A percentile compares a stretch with the other conserved stretches of the same genome.
Evolutionary conservation across 2,888 invertebrate genomes (phyloP).

Genomic region (Eupithecia exiguata): DNA sequence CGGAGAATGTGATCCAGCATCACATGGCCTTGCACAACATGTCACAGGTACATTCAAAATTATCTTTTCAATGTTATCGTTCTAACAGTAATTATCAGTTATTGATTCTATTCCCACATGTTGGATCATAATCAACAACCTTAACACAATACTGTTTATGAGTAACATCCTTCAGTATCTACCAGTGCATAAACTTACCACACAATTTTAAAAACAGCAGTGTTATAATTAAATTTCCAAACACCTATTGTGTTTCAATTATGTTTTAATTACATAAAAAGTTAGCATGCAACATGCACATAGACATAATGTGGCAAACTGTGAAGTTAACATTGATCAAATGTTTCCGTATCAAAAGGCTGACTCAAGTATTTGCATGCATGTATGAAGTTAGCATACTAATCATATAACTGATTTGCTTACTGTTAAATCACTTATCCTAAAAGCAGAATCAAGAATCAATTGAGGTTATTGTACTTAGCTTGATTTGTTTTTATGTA

Average conservation of each 20-base stretch:
- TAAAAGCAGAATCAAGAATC: conserved; percentile 9
- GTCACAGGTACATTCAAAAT: conserved; percentile 83
- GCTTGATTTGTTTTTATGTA: background rate
- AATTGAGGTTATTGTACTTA: background rate
- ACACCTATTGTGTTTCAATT: conserved; percentile 42
- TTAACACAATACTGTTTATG: conserved; percentile 7
- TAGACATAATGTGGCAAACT: conserved; percentile 28
- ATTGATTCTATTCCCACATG: background rate
- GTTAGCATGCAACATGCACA: conserved; percentile 37
- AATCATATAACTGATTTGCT: conserved; percentile 40
- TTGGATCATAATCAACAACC: background rate
- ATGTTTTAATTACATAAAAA: conserved; percentile 30
- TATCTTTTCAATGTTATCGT: background rate
- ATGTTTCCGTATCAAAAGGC: conserved; percentile 24
- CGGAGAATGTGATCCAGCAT: conserved; percentile 90
- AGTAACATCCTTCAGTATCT: conserved; percentile 16
- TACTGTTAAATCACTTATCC: conserved; percentile 32
- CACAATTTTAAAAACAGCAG: conserved; percentile 17
- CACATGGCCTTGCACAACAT: conserved; percentile 89
- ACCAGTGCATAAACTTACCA: conserved; percentile 16
- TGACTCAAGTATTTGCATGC: conserved; percentile 34
- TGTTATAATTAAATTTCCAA: conserved; percentile 30
- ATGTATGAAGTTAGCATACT: conserved; percentile 35
- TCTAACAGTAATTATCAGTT: background rate
- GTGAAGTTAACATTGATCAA: conserved; percentile 29